Conservation (phyloP, 2,888 invertebrate genomes). For the Drosophila rellima region DNA sequence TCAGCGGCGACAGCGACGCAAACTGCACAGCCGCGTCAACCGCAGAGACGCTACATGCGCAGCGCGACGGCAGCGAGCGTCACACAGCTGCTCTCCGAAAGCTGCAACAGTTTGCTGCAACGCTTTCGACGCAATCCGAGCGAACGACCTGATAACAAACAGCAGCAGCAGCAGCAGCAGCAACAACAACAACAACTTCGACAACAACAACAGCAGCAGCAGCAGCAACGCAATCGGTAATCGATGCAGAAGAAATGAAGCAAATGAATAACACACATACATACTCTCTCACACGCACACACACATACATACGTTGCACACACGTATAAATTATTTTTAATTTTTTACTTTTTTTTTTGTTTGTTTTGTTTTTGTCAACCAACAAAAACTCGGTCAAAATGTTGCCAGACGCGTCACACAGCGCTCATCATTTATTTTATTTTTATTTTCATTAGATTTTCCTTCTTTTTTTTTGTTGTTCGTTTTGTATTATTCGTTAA, state of each 20-base stretch:
- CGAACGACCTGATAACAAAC: constrained; percentile 87
- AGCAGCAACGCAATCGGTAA: constrained; percentile 79
- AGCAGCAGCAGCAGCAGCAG: constrained; percentile 62
- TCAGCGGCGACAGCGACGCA: constrained; percentile 36
- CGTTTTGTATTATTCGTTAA: constrained; percentile 47
- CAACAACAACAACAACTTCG: constrained; percentile 53
- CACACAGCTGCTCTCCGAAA: constrained; percentile 94
- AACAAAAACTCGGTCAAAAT: constrained; percentile 75
- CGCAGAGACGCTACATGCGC: constrained; percentile 91
- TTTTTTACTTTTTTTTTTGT: constrained; percentile 43
- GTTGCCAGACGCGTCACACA: constrained; percentile 58
- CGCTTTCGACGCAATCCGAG: constrained; percentile 93
- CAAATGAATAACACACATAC: constrained; percentile 49
- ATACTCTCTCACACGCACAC: constrained; percentile 6
- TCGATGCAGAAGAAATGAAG: constrained; percentile 75
- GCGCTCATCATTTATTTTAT: constrained; percentile 62
- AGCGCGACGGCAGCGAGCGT: constrained; percentile 93
- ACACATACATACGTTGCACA: constrained; percentile 1
- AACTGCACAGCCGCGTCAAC: constrained; percentile 86
- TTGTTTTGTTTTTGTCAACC: constrained; percentile 46
- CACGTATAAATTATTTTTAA: constrained; percentile 70
- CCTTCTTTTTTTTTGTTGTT: constrained; percentile 28
- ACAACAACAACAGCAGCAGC: constrained; percentile 49
- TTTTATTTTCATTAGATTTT: constrained; percentile 56
- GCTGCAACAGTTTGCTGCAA: constrained; percentile 94